These are phyloP conservation scores for Venustoraphidia nigricollis DNA, from an alignment of 2,888 invertebrate genomes.

Conservation along the genomic window DNA sequence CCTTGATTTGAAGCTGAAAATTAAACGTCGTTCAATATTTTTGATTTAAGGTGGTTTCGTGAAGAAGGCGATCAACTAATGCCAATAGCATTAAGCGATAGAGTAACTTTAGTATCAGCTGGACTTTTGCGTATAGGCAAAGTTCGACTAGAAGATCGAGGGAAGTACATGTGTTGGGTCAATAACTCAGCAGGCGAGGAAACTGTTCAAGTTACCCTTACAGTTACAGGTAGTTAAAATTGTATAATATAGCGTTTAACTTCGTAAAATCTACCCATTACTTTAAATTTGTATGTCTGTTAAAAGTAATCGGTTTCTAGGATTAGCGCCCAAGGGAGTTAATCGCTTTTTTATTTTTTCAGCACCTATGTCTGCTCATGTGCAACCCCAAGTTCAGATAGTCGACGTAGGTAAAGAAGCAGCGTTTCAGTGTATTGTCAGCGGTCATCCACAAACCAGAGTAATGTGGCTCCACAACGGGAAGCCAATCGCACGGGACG, in stretches of 20 bases:
- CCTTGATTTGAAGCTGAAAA: too few relatives aligned
- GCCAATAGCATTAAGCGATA: conserved; percentile 49
- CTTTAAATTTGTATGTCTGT: background rate
- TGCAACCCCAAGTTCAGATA: conserved; percentile 61
- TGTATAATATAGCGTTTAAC: background rate
- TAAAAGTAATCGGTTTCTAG: background rate
- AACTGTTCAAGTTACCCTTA: conserved; percentile 58
- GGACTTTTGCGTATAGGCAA: conserved; percentile 52
- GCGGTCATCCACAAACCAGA: conserved; percentile 70
- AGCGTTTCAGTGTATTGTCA: conserved; percentile 72
- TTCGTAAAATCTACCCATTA: conserved; percentile 5
- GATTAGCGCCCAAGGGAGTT: background rate
- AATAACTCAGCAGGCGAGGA: conserved; percentile 81
- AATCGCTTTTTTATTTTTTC: conserved; percentile 19
- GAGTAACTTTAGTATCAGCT: conserved; percentile 39
- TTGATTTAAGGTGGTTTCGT: conserved; percentile 50
- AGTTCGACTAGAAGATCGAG: conserved; percentile 63
- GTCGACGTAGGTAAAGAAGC: conserved; percentile 75
- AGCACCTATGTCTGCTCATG: conserved; percentile 67
- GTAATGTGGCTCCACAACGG: conserved; percentile 73
- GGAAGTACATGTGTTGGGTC: conserved; percentile 78
- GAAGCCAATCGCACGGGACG: conserved; percentile 39
- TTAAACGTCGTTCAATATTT: too few relatives aligned
- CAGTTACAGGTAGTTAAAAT: conserved; percentile 49
- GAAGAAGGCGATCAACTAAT: conserved; percentile 52